Evolutionary conservation across 2,888 invertebrate species (phyloP).

Genomic region (Gerris lacustris): DNA sequence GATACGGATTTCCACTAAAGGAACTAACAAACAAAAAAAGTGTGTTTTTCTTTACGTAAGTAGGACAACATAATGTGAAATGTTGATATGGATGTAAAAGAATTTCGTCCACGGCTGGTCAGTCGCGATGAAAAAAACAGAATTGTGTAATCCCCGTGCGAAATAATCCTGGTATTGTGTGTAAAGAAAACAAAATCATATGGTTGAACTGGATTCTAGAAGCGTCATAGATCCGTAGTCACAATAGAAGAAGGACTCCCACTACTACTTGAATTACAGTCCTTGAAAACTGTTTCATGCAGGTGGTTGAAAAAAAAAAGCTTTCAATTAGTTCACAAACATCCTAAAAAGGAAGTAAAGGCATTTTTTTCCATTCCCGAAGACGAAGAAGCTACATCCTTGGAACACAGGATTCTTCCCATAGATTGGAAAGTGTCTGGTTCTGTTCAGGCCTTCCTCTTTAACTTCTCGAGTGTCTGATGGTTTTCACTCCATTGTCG

Average conservation of each 20-base stretch:
- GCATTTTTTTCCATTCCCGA: no score
- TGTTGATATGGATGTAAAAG: not conserved
- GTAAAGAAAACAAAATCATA: no score
- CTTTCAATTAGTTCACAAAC: no score
- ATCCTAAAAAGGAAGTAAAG: no score
- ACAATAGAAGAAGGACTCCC: no score
- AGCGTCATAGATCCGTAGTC: no score
- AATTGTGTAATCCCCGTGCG: conserved; percentile 1
- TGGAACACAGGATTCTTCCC: not conserved
- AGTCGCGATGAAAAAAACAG: not conserved
- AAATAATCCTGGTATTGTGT: not conserved
- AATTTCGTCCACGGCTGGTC: not conserved
- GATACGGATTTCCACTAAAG: no score
- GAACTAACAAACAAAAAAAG: not conserved
- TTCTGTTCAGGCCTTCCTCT: not conserved
- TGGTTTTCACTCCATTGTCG: not conserved
- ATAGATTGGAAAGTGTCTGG: not conserved
- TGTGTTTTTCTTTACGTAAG: not conserved
- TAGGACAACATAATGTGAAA: not conserved
- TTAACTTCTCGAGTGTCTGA: not conserved
- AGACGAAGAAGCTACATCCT: no score
- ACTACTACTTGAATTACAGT: no score
- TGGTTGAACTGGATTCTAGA: no score
- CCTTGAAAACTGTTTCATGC: no score
- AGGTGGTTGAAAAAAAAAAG: no score